A percentile compares a stretch with the other conserved stretches of the same genome.
phyloP scores from a whole-genome alignment of 2,888 invertebrate species.

The Drosophila yooni region DNA sequence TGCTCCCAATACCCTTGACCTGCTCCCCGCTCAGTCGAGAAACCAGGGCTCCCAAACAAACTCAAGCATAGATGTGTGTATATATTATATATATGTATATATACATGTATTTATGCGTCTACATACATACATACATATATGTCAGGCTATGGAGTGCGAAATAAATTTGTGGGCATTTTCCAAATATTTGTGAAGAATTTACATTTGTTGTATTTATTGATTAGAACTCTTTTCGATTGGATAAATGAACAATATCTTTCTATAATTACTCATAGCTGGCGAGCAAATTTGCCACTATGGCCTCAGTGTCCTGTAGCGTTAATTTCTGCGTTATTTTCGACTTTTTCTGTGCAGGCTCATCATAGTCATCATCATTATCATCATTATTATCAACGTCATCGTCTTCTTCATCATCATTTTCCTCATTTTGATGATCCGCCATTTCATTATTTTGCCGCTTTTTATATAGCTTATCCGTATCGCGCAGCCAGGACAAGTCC shows the following conservation, averaged over 20 bases:
- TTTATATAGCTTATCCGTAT: no score
- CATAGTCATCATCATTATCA: constrained; percentile 31
- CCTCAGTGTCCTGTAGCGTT: constrained; percentile 68
- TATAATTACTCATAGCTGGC: constrained; percentile 28
- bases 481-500: no score
- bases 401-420: no score
- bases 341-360: constrained; percentile 60
- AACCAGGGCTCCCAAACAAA: constrained; percentile 20
- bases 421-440: no score
- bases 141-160: constrained; percentile 52
- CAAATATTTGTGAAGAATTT: constrained; percentile 82
- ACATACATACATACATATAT: constrained; percentile 16
- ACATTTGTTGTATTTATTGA: constrained; percentile 41
- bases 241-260: not conserved
- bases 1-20: constrained; percentile 5
- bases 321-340: constrained; percentile 63
- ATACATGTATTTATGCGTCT: constrained; percentile 9
- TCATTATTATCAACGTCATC: not conserved
- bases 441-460: no score
- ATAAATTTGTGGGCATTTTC: constrained; percentile 81
- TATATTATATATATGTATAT: constrained; percentile 8
- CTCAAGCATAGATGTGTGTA: constrained; percentile 12
- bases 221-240: not conserved
- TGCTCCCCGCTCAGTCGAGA: not conserved
- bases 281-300: constrained; percentile 67